Percentiles rank a stretch among this genome's conserved stretches.
Conservation (phyloP, 2,797 vertebrate genomes). For the Graptemys geographica region DNA sequence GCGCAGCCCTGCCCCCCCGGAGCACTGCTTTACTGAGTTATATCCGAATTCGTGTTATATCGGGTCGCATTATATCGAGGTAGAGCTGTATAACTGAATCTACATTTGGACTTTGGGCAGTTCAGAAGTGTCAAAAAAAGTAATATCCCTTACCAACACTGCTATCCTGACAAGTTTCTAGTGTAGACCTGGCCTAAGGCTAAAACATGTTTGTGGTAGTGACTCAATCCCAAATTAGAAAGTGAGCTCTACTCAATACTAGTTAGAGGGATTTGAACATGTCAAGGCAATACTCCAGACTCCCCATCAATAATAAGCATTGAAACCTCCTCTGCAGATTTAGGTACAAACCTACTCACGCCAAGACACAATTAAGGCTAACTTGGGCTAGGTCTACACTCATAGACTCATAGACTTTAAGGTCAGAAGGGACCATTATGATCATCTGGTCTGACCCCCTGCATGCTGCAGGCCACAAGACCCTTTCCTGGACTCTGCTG, state of each 20-base stretch:
- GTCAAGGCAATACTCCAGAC: not conserved
- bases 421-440: too few relatives aligned
- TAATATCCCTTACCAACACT: not conserved
- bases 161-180: not conserved
- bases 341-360: not conserved
- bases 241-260: not conserved
- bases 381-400: not conserved
- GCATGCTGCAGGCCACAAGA: too few relatives aligned
- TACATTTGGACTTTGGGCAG: not conserved
- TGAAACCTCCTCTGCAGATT: not conserved
- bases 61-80: too few relatives aligned
- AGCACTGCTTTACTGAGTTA: too few relatives aligned
- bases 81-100: not conserved
- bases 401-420: too few relatives aligned
- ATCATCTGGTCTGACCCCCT: too few relatives aligned
- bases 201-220: not conserved
- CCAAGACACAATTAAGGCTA: not conserved
- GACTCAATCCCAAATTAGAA: slow-evolving; percentile 26
- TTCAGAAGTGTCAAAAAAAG: not conserved
- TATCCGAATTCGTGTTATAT: too few relatives aligned
- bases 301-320: not conserved
- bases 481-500: too few relatives aligned
- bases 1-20: too few relatives aligned
- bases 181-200: slow-evolving; percentile 15
- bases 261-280: not conserved